A percentile compares a stretch with the other conserved stretches of the same genome.
Conservation (phyloP, 92 coral and sea anemone species). For the Muricea muricata region DNA sequence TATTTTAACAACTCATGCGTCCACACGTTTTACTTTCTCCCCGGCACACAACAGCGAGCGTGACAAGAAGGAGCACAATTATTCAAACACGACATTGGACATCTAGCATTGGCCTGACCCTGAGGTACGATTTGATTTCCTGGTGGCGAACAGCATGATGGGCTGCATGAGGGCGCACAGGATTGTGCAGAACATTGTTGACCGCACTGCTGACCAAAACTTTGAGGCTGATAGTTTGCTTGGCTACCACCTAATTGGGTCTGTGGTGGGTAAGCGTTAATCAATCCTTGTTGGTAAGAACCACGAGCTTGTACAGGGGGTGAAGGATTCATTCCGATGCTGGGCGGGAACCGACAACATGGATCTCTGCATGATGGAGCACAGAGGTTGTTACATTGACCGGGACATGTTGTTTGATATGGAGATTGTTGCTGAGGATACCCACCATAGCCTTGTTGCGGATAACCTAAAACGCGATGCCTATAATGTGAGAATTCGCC, state of each 20-base stretch:
- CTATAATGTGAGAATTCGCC: background rate
- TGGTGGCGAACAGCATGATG: constrained; percentile 35
- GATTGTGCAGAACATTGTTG: constrained; percentile 24
- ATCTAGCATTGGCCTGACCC: constrained; percentile 38
- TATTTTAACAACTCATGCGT: background rate
- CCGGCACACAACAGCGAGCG: constrained; percentile 93
- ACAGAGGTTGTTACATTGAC: constrained; percentile 59
- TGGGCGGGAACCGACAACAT: constrained; percentile 80
- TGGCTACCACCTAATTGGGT: constrained; percentile 7
- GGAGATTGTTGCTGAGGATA: constrained; percentile 11
- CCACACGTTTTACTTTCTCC: no score
- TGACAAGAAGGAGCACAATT: constrained; percentile 79
- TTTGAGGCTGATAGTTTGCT: constrained; percentile 18
- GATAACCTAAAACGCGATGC: background rate
- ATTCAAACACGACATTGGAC: constrained; percentile 79
- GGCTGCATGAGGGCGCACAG: constrained; percentile 38
- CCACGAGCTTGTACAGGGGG: constrained; percentile 24
- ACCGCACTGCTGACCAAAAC: constrained; percentile 31
- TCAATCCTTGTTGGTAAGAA: constrained; percentile 39
- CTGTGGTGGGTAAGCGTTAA: constrained; percentile 31
- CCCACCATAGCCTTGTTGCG: constrained; percentile 31
- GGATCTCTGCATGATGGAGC: constrained; percentile 88
- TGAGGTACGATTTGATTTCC: constrained; percentile 1
- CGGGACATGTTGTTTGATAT: constrained; percentile 32
- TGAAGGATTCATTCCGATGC: constrained; percentile 11